These are phyloP conservation scores for Apis cerana DNA, from an alignment of 1,140 invertebrate genomes.

Conservation along the genomic window DNA sequence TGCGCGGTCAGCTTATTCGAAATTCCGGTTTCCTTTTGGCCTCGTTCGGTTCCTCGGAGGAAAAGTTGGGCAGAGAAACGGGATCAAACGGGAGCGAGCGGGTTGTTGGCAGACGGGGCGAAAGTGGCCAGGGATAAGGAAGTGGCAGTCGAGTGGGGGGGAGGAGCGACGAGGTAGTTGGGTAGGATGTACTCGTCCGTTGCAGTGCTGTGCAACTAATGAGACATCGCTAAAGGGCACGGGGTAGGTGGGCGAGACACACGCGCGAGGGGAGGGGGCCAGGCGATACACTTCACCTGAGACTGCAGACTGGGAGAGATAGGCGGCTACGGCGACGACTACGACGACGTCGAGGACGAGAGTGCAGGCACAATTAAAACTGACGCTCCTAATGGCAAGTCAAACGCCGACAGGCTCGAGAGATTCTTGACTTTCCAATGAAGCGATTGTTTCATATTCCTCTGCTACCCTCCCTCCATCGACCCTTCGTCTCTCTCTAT, in stretches of 20 bases:
- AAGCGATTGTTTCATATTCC: conserved; percentile 82
- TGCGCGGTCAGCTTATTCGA: no score
- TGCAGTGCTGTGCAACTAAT: conserved; percentile 82
- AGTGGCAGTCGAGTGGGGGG: conserved; percentile 59
- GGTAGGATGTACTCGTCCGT: conserved; percentile 77
- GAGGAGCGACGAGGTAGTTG: conserved; percentile 22
- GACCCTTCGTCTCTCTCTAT: conserved; percentile 43
- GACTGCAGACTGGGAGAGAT: conserved; percentile 77
- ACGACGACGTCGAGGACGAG: conserved; percentile 66
- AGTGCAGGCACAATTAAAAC: conserved; percentile 81
- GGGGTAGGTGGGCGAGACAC: conserved; percentile 69
- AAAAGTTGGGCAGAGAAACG: no score
- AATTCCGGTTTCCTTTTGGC: no score
- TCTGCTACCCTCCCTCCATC: conserved; percentile 70
- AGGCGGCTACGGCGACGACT: conserved; percentile 62
- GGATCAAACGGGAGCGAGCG: no score
- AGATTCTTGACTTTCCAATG: conserved; percentile 82
- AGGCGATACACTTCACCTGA: conserved; percentile 81
- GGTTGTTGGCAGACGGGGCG: no score
- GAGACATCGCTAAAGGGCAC: conserved; percentile 82
- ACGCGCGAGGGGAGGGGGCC: conserved; percentile 73
- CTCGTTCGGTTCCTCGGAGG: no score
- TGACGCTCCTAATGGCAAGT: conserved; percentile 82
- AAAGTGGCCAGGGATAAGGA: conserved; percentile 61
- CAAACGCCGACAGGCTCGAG: conserved; percentile 81